Evolutionary conservation across 2,113 vertebrate species (phyloP), one percentile per base, ranked within the genome.

Genomic region (Rhinogobius similis): DNA sequence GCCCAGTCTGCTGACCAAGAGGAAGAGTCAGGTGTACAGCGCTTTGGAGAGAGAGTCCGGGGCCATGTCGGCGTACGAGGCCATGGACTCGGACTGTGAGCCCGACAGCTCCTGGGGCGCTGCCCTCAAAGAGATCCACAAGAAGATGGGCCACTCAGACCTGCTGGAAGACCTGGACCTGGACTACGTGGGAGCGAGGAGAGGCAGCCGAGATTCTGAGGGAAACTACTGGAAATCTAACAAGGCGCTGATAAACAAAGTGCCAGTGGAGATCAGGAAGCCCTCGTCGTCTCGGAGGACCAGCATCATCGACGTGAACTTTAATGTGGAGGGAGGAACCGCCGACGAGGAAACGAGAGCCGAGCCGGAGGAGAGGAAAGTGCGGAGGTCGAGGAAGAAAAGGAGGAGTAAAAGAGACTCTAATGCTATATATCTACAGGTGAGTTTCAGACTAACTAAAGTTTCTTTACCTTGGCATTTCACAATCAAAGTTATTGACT

Each of bases 51-150:
- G 82, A 0, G 94, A 97, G 70, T 96, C 96, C 13, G 91, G 85
- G 0, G 64, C 93, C 4, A 87, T 95, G 0, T 98, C 97, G 0
- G 95, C 96, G 48, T 98, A 98, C 0, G 94, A 98, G 0, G 94
- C 92, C 75, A 91, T 98, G 91, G 95, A 91, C 76, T 96, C 96
- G 0, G 96, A 97, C 73, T 93, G 91, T 0, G 95, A 96, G 48
- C 50, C 72, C 1, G 83, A 87, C 59, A 72, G 62, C 32, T 76
- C 82, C 43, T 91, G 89, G 90, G 81, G 84, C 0, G 55, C 88
- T 1, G 82, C 70, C 23, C 86, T 91, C 58, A 73, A 85, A 24
- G 83, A 92, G 82, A 76, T 90, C 70, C 87, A 87, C 38, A 83
- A 48, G 46, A 91, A 83, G 65, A 76, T 89, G 76, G 80, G 56